Percentiles rank a stretch among this genome's conserved stretches.
phyloP scores from a whole-genome alignment of 2,797 vertebrate genomes.

The Rhabdomys pumilio region DNA sequence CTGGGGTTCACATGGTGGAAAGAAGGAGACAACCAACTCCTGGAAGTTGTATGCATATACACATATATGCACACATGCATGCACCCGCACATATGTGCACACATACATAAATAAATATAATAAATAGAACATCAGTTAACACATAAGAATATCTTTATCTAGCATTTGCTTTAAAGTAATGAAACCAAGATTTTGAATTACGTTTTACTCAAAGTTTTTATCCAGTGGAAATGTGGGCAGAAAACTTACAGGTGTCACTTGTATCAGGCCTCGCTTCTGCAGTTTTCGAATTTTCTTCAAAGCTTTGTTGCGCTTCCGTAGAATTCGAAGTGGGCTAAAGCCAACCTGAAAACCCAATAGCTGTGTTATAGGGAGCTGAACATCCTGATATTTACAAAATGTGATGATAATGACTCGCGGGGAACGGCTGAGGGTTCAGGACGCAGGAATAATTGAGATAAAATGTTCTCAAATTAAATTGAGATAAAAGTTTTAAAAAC shows the following conservation, averaged over 20 bases:
- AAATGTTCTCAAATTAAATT: constrained; percentile 21
- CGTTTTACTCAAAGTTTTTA: background rate
- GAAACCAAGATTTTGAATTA: background rate
- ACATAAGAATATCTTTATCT: background rate
- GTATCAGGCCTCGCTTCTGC: constrained; percentile 92
- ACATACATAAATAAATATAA: background rate
- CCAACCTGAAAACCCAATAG: constrained; percentile 91
- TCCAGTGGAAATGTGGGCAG: background rate
- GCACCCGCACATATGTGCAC: background rate
- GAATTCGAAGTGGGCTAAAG: constrained; percentile 94
- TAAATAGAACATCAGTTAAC: background rate
- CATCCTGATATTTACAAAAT: background rate
- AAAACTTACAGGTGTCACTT: constrained; percentile 92
- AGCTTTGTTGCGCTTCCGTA: constrained; percentile 97
- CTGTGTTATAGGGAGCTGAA: constrained; percentile 48
- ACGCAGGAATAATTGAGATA: background rate
- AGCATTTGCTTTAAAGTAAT: constrained; percentile 33
- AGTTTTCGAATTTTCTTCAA: constrained; percentile 94
- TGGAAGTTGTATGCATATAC: background rate
- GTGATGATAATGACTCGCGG: background rate
- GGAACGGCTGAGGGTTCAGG: background rate
- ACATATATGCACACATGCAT: background rate
- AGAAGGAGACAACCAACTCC: background rate
- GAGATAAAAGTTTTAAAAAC: background rate
- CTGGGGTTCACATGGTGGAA: background rate